A percentile compares a stretch with the other conserved stretches of the same genome.
These are phyloP conservation scores for Leptopilina syphax DNA, from an alignment of 2,888 invertebrate genomes.

Conservation along the genomic window DNA sequence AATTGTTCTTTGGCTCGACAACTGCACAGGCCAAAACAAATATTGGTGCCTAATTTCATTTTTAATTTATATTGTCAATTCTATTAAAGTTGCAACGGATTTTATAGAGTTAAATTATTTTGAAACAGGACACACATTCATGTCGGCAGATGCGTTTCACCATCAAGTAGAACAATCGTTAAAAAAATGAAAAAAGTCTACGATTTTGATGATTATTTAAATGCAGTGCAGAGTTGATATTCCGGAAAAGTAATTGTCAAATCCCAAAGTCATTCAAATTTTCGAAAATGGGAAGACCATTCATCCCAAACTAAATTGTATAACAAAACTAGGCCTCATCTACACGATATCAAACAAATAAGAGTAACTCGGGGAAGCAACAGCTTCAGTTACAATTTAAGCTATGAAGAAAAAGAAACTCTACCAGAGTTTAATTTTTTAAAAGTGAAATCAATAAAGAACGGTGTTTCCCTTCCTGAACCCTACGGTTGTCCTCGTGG, in stretches of 20 bases:
- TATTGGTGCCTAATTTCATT: too few relatives aligned
- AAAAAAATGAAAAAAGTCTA: too few relatives aligned
- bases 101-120: too few relatives aligned
- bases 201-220: slow-evolving; percentile 48
- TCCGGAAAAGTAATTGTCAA: slow-evolving; percentile 35
- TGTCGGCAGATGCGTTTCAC: too few relatives aligned
- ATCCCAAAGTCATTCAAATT: slow-evolving; percentile 22
- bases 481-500: not conserved
- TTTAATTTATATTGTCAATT: too few relatives aligned
- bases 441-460: not conserved
- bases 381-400: not conserved
- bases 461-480: not conserved
- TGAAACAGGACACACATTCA: too few relatives aligned
- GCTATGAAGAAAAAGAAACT: not conserved
- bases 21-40: too few relatives aligned
- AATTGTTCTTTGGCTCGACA: too few relatives aligned
- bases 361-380: not conserved
- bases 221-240: slow-evolving; percentile 39
- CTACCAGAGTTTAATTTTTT: not conserved
- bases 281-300: slow-evolving; percentile 36
- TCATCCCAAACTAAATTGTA: slow-evolving; percentile 41
- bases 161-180: too few relatives aligned
- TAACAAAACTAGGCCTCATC: slow-evolving; percentile 10
- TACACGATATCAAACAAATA: slow-evolving; percentile 45
- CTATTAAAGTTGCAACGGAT: too few relatives aligned